Evolutionary conservation across 2,888 invertebrate genomes (phyloP).

Genomic region (Falcaria lacertinaria): DNA sequence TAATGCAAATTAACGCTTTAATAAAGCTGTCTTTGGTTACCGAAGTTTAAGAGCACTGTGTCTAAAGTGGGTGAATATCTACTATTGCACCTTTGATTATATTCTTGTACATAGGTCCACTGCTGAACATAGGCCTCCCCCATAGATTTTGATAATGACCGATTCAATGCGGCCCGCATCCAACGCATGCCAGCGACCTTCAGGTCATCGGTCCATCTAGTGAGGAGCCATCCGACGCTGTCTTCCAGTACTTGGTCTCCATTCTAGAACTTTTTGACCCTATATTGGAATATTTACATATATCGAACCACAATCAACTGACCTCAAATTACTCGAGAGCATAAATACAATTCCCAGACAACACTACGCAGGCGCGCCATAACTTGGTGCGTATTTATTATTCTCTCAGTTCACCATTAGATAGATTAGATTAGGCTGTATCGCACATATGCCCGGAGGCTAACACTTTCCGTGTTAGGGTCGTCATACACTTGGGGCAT

Average conservation of each 20-base stretch:
- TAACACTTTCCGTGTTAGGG: slow-evolving; percentile 7
- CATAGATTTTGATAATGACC: too few species aligned
- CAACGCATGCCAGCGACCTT: too few species aligned
- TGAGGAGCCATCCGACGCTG: too few species aligned
- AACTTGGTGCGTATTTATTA: slow-evolving; percentile 54
- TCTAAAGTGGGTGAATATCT: too few species aligned
- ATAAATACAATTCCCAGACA: slow-evolving; percentile 16
- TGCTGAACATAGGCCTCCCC: too few species aligned
- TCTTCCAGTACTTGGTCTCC: too few species aligned
- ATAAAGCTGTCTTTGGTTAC: background rate
- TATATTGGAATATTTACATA: background rate
- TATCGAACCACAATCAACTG: background rate
- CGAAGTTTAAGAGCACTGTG: background rate
- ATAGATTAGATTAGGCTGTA: slow-evolving; percentile 63
- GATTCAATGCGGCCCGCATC: too few species aligned
- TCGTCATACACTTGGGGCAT: background rate
- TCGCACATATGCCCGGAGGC: slow-evolving; percentile 40
- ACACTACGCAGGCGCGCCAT: slow-evolving; percentile 38
- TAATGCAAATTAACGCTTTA: background rate
- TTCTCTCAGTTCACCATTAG: slow-evolving; percentile 37
- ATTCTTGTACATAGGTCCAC: too few species aligned
- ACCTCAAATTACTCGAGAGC: background rate
- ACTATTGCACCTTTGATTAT: too few species aligned
- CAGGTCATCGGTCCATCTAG: too few species aligned
- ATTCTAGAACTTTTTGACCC: too few species aligned